These are phyloP conservation scores for Semicossyphus pulcher DNA, from an alignment of 2,113 vertebrate species.

Conservation along the genomic window DNA sequence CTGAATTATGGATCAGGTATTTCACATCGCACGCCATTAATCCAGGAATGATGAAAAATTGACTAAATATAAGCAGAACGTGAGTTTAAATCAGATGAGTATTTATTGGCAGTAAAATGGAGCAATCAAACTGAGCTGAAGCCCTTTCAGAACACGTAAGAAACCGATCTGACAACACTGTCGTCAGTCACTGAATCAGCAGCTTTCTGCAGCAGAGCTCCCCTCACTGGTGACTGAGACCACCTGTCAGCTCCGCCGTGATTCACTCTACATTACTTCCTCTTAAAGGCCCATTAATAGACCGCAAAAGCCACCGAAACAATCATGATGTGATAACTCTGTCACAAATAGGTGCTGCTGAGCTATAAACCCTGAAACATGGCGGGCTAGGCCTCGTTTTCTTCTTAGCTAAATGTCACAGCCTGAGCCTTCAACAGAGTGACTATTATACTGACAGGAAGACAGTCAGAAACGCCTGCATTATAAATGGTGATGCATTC, in stretches of 20 bases:
- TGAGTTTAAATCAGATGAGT: neutral
- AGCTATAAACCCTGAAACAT: neutral
- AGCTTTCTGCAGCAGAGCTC: neutral
- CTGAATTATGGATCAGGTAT: constrained; percentile 30
- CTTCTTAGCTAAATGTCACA: neutral
- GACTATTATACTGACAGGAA: neutral
- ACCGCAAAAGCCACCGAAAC: neutral
- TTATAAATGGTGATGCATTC: neutral
- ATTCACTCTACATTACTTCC: neutral
- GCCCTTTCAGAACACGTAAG: no score
- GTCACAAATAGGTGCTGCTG: neutral
- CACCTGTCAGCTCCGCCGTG: neutral
- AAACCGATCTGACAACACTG: no score
- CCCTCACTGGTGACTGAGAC: neutral
- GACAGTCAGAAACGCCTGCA: neutral
- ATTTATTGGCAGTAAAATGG: neutral
- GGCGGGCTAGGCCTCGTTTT: neutral
- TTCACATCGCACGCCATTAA: constrained; percentile 5
- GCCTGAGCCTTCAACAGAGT: neutral
- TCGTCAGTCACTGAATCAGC: neutral
- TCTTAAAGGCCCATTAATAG: neutral
- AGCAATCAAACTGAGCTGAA: neutral
- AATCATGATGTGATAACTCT: neutral
- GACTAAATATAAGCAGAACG: neutral
- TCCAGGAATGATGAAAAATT: constrained; percentile 6